Evolutionary conservation across 2,113 vertebrate species (phyloP).

Genomic region (Hippolais icterina): DNA sequence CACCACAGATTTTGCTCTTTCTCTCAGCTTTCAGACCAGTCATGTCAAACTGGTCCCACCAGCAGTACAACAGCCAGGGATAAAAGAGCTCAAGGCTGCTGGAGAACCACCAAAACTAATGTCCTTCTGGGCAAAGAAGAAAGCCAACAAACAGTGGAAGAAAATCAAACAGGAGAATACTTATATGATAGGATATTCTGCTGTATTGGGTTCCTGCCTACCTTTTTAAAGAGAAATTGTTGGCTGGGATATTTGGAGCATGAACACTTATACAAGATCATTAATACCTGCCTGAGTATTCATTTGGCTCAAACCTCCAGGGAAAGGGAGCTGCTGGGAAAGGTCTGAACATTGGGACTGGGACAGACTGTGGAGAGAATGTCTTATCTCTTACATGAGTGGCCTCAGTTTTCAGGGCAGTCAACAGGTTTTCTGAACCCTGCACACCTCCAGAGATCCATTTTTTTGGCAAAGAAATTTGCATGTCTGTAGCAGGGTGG

Average conservation of each 20-base stretch:
- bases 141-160: not conserved
- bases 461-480: not conserved
- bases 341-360: rapidly evolving
- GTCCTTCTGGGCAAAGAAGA: not conserved
- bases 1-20: not conserved
- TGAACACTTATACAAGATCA: not conserved
- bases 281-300: not conserved
- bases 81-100: not conserved
- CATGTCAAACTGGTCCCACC: not conserved
- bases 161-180: not conserved
- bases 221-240: not conserved
- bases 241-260: not conserved
- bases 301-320: not conserved
- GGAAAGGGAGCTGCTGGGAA: not conserved
- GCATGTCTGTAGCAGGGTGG: not conserved
- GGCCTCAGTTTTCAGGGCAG: not conserved
- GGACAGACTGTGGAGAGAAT: not conserved
- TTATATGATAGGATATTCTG: not conserved
- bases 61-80: not conserved
- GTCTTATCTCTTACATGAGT: not conserved
- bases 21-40: not conserved
- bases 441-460: not conserved
- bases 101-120: not conserved
- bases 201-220: not conserved
- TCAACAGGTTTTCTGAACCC: not conserved